Evolutionary conservation across 2,797 vertebrate genomes (phyloP).

Genomic region (Salmo trutta): DNA sequence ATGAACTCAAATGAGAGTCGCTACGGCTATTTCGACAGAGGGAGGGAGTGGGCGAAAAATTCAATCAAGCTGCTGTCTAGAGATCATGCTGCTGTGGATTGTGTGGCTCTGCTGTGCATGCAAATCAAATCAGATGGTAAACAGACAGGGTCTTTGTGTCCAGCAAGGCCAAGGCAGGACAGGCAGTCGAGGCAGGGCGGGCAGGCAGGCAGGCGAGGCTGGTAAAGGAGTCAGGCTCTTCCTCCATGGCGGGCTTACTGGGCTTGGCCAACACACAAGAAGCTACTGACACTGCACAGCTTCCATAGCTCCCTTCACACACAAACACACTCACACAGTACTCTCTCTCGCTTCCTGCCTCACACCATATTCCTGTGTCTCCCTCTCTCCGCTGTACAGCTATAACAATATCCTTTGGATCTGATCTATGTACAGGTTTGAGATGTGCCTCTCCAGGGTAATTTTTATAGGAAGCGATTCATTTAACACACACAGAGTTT

Average conservation of each 20-base stretch:
- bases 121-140: constrained; percentile 70
- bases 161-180: constrained; percentile 38
- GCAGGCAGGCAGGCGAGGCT: constrained; percentile 48
- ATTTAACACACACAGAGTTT: constrained; percentile 32
- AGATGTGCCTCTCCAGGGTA: neutral
- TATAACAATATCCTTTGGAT: no score
- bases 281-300: constrained; percentile 56
- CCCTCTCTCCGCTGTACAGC: constrained; percentile 12
- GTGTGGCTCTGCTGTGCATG: constrained; percentile 62
- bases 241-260: constrained; percentile 41
- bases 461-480: constrained; percentile 34
- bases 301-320: constrained; percentile 54
- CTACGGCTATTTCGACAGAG: neutral
- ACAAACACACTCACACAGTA: constrained; percentile 17
- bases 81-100: constrained; percentile 24
- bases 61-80: constrained; percentile 26
- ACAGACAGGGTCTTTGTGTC: constrained; percentile 72
- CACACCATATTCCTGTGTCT: constrained; percentile 42
- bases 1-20: neutral
- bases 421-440: constrained; percentile 3
- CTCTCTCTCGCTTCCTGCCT: constrained; percentile 36
- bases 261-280: constrained; percentile 57
- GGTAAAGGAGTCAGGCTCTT: constrained; percentile 60
- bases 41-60: constrained; percentile 2
- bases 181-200: constrained; percentile 42